These are phyloP conservation scores for Mionectes olivaceus DNA, from an alignment of 2,797 vertebrate genomes.

Conservation along the genomic window DNA sequence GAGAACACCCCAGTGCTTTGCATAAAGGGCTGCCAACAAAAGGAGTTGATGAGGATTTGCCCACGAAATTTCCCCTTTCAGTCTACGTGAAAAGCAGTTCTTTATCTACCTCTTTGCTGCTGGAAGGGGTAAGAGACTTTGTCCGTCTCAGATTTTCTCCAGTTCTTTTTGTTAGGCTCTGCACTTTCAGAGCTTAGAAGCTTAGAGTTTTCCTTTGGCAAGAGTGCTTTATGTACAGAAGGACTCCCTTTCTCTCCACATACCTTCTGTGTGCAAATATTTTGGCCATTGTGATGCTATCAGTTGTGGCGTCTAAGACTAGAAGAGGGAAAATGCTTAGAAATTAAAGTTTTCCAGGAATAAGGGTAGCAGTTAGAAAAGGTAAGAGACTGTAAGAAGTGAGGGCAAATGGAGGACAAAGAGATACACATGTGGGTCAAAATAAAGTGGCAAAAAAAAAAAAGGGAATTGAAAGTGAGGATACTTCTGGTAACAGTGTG, in stretches of 20 bases:
- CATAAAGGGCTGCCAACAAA: constrained; percentile 39
- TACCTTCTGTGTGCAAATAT: not conserved
- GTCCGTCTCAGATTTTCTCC: not conserved
- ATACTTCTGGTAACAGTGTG: not conserved
- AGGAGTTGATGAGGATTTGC: constrained; percentile 38
- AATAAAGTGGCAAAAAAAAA: not conserved
- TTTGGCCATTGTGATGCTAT: not conserved
- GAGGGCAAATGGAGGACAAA: not conserved
- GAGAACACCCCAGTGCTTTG: constrained; percentile 26
- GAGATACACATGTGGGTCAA: too few relatives aligned
- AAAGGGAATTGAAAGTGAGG: not conserved
- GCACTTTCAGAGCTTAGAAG: not conserved
- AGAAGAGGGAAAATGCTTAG: not conserved
- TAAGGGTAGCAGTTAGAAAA: not conserved
- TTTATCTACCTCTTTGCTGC: constrained; percentile 39
- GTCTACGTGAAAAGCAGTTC: not conserved
- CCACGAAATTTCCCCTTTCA: not conserved
- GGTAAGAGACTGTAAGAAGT: not conserved
- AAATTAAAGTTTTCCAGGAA: not conserved
- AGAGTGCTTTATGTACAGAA: not conserved
- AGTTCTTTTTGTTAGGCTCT: not conserved
- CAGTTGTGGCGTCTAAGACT: not conserved
- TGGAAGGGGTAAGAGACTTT: not conserved
- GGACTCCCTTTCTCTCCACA: not conserved
- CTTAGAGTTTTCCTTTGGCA: not conserved